Base-by-base conservation (phyloP, 2,113 vertebrate species). In the Plestiodon gilberti region DNA sequence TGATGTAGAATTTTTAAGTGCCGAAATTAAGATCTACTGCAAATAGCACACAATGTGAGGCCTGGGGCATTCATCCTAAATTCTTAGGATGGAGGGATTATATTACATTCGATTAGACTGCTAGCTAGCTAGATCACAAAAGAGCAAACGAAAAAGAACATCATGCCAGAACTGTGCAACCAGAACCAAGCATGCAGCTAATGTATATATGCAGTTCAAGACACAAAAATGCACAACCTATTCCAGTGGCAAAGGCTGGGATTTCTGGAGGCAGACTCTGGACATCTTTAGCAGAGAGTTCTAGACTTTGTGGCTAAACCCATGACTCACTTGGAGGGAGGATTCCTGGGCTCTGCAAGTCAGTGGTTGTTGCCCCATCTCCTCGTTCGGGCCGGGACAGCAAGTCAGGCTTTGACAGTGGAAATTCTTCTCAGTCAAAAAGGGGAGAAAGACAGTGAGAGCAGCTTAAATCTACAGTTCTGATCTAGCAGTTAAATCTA, bases 401-500 rank as follows among this genome's bases (percentile, higher is more conserved):
- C 33, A 89, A 33, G 8, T 92, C 81, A 0, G 90, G 83, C 61
- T 91, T 94, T 23, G 90, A 38, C 69, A 91, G 0, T 0, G 93
- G 88, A 59, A 92, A 92, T 92, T 93, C 93, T 93, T 89, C 25
- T 43, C 28, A 9, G 6, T 28, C 33, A 18, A 64, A 80, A 67
- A 6, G 8, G 8, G 65, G 6, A 9, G 35, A 38, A 14, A n/a
- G 28, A 65, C 9, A 65, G 57, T 20, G 80, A 57, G 43, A 38
- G 3, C 28, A 6, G 28, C 35, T 86, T 43, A n/a, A n/a, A n/a
- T n/a, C n/a, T n/a, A n/a, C n/a, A n/a, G n/a, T n/a, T n/a, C n/a
- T n/a, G n/a, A n/a, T n/a, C n/a, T n/a, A n/a, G n/a, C n/a, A n/a
- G n/a, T n/a, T n/a, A n/a, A n/a, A n/a, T n/a, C n/a, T n/a, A n/a